Evolutionary conservation across 1,140 invertebrate species (phyloP).

Genomic region (Coelopa frigida): DNA sequence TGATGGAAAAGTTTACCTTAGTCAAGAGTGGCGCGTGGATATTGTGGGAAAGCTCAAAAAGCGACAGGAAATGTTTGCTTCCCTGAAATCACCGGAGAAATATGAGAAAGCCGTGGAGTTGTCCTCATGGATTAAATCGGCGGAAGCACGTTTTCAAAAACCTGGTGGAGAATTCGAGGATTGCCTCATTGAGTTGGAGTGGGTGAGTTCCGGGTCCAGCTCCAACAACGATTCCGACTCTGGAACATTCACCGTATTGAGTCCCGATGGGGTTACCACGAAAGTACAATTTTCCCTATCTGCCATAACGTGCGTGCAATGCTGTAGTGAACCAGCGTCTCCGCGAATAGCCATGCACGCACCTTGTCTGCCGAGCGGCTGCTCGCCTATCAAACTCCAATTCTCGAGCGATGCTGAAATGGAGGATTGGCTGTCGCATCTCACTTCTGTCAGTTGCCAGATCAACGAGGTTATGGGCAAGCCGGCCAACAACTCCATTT

Average conservation of each 20-base stretch:
- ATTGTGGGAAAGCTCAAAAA: slow-evolving; percentile 63
- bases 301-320: slow-evolving; percentile 66
- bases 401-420: slow-evolving; percentile 71
- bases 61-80: slow-evolving; percentile 42
- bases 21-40: slow-evolving; percentile 64
- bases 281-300: slow-evolving; percentile 51
- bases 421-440: slow-evolving; percentile 77
- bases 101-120: slow-evolving; percentile 72
- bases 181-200: slow-evolving; percentile 74
- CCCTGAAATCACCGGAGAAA: slow-evolving; percentile 49
- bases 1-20: slow-evolving; percentile 55
- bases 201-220: slow-evolving; percentile 48
- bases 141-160: slow-evolving; percentile 62
- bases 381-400: slow-evolving; percentile 57
- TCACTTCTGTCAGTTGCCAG: slow-evolving; percentile 65
- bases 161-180: slow-evolving; percentile 57
- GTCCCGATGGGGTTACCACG: slow-evolving; percentile 63
- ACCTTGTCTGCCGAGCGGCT: slow-evolving; percentile 51
- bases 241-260: slow-evolving; percentile 68
- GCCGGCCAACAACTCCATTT: slow-evolving; percentile 63
- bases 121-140: slow-evolving; percentile 74
- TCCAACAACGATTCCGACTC: slow-evolving; percentile 49
- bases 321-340: slow-evolving; percentile 67
- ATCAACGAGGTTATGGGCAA: slow-evolving; percentile 60
- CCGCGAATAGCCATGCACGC: slow-evolving; percentile 66